These are phyloP conservation scores for Tragelaphus oryx DNA, from an alignment of 2,797 vertebrate genomes.

Conservation along the genomic window DNA sequence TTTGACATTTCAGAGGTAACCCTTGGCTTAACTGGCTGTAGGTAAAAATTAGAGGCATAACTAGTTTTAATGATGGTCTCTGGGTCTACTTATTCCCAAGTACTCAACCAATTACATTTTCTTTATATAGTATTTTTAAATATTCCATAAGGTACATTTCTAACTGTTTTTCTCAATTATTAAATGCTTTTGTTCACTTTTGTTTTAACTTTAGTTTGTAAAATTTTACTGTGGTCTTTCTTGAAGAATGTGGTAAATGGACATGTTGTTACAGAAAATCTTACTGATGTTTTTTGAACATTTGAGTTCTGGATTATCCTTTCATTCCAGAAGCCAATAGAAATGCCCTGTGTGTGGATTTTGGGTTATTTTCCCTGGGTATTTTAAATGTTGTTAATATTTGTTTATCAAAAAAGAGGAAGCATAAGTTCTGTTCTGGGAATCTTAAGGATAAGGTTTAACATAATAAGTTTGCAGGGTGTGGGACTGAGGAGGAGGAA, in stretches of 20 bases:
- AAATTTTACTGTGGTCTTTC: constrained; percentile 57
- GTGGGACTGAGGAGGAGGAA: neutral
- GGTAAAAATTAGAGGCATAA: constrained; percentile 79
- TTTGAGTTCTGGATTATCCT: neutral
- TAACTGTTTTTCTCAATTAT: constrained; percentile 69
- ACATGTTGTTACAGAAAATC: neutral
- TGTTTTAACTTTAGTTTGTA: constrained; percentile 16
- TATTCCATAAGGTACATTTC: constrained; percentile 55
- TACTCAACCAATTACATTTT: constrained; percentile 70
- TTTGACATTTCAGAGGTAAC: constrained; percentile 80
- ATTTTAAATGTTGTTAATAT: neutral
- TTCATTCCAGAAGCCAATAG: neutral
- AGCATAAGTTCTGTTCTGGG: neutral
- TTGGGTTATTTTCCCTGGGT: neutral
- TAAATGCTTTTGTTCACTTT: constrained; percentile 63
- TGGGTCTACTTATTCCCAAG: constrained; percentile 73
- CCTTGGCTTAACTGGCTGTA: constrained; percentile 67
- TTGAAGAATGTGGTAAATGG: constrained; percentile 14
- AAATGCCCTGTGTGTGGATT: neutral
- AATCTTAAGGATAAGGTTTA: neutral
- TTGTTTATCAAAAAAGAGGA: neutral
- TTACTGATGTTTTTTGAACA: neutral
- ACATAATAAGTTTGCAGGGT: neutral
- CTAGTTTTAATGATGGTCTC: constrained; percentile 78
- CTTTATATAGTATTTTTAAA: constrained; percentile 61